A percentile compares a stretch with the other conserved stretches of the same genome.
These are phyloP conservation scores for Eugnorisma glareosa DNA, from an alignment of 2,888 invertebrate genomes.

Conservation along the genomic window DNA sequence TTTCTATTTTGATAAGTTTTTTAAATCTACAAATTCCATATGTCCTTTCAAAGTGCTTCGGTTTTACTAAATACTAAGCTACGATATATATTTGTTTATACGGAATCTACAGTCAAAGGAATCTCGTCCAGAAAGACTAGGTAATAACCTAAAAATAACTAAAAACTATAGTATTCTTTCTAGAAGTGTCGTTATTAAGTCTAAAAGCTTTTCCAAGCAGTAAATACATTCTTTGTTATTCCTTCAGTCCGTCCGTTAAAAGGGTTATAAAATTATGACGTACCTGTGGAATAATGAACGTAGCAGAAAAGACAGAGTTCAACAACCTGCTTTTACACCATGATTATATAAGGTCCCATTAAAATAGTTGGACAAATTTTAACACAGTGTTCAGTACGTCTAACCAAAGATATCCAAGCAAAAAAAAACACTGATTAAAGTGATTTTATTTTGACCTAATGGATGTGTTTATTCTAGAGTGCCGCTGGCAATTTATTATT, in stretches of 20 bases:
- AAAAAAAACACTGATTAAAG: too few relatives aligned
- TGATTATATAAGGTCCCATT: too few relatives aligned
- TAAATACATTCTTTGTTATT: slow-evolving; percentile 4
- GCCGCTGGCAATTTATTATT: too few relatives aligned
- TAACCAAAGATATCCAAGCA: too few relatives aligned
- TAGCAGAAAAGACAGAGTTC: neutral
- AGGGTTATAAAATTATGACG: slow-evolving; percentile 8
- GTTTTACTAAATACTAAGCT: neutral
- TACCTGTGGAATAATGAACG: neutral
- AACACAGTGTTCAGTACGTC: too few relatives aligned
- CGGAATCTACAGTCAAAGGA: neutral
- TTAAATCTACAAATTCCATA: neutral
- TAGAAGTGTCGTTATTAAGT: neutral
- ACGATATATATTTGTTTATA: neutral
- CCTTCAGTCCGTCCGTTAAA: neutral
- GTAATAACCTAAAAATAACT: neutral
- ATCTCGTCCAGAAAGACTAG: neutral
- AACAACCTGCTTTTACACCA: neutral
- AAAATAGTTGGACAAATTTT: too few relatives aligned
- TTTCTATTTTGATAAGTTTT: neutral
- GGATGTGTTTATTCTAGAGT: too few relatives aligned
- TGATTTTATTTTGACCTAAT: too few relatives aligned
- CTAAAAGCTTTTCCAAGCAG: slow-evolving; percentile 2
- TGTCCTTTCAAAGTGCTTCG: neutral
- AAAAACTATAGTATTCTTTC: neutral